Evolutionary conservation across 2,113 vertebrate species (phyloP), one percentile per base, ranked within the genome.

Genomic region (Centropristis striata): DNA sequence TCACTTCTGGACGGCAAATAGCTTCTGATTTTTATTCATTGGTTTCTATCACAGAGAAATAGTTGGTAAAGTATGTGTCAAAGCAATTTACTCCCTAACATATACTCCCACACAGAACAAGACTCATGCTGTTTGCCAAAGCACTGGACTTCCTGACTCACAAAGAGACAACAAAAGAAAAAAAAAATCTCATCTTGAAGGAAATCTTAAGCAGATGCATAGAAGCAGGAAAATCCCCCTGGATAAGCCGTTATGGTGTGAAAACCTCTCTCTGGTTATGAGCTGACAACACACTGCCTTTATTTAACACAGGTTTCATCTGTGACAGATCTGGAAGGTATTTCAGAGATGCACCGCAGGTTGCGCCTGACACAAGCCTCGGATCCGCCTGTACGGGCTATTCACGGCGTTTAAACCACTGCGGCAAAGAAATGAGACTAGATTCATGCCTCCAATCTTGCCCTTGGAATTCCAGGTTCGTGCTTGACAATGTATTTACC

Each of bases 21-120:
- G 88, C 78, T 93, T 94, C 88, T 95, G 93, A 94, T 95, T 96
- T 96, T 95, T 96, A 96, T 96, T 95, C 93, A 95, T 94, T 88
- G 86, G 74, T 94, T 95, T 96, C 88, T 92, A 91, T 94, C 90
- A 90, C 85, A 90, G 93, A 86, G 91, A 94, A 91, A 87, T 93
- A 84, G 72, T 81, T 92, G 75, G 78, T 90, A 94, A 94, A 93
- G 23, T 87, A 93, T 88, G 80, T 95, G 92, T 95, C 81, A 4
- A 92, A 95, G 95, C 78, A 64, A 94, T 95, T 53, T 80, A 81
- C 53, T 85, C 88, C 78, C 89, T 84, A 86, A 94, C 73, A 75
- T 88, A 73, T 27, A 75, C 86, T 76, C 71, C 89, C 78, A 83
- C 88, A 80, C 70, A 59, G 83, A 93, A 82, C 64, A 75, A 57